Percentiles rank a stretch among this genome's conserved stretches.
Evolutionary conservation across 2,888 invertebrate species (phyloP).

Genomic region (Matsumyia berberina): DNA sequence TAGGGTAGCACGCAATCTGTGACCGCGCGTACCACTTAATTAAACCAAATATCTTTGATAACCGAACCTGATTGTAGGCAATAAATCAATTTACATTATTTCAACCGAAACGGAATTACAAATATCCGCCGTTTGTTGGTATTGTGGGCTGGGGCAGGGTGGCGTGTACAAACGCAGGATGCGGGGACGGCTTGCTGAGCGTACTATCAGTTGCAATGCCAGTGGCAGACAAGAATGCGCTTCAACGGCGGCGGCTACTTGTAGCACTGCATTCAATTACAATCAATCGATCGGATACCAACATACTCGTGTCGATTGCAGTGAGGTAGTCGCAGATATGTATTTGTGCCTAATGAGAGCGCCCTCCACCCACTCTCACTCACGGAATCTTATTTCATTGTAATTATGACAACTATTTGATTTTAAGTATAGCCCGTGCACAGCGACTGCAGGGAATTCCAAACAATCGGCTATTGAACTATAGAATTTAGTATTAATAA

Average conservation of each 20-base stretch:
- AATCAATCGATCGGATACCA: slow-evolving; percentile 70
- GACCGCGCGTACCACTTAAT: slow-evolving; percentile 77
- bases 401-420: slow-evolving; percentile 73
- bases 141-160: slow-evolving; percentile 16
- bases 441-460: slow-evolving; percentile 23
- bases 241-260: slow-evolving; percentile 33
- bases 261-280: slow-evolving; percentile 75
- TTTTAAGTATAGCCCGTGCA: slow-evolving; percentile 35
- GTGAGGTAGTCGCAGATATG: slow-evolving; percentile 6
- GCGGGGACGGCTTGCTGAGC: slow-evolving; percentile 7
- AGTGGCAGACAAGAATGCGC: slow-evolving; percentile 21
- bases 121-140: slow-evolving; percentile 57
- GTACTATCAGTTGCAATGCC: slow-evolving; percentile 41
- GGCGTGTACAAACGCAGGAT: slow-evolving; percentile 31
- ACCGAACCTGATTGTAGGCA: slow-evolving; percentile 76
- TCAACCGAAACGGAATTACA: slow-evolving; percentile 71
- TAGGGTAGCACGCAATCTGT: slow-evolving; percentile 77
- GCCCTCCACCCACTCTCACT: slow-evolving; percentile 42
- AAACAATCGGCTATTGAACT: slow-evolving; percentile 64
- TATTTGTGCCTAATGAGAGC: slow-evolving; percentile 41
- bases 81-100: slow-evolving; percentile 78
- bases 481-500: slow-evolving; percentile 61
- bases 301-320: slow-evolving; percentile 32
- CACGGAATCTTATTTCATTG: slow-evolving; percentile 47
- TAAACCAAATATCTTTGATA: slow-evolving; percentile 78